Percentiles rank a stretch among this genome's conserved stretches.
Evolutionary conservation across 2,113 vertebrate genomes (phyloP).

Genomic region (Okapia johnstoni): DNA sequence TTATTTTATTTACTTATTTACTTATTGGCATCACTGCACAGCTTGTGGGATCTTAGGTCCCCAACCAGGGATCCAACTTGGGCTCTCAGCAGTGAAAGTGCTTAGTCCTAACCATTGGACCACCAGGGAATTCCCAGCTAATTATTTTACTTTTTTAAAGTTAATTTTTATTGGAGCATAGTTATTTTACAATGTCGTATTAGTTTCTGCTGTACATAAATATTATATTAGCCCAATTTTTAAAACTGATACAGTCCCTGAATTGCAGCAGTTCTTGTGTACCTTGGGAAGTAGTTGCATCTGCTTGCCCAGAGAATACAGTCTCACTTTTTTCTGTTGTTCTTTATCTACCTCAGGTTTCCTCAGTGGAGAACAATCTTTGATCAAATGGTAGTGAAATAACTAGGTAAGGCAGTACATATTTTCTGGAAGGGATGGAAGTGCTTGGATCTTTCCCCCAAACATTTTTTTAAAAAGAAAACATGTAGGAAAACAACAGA

Average conservation of each 20-base stretch:
- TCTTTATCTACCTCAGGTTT: background rate
- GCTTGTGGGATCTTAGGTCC: background rate
- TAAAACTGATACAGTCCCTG: background rate
- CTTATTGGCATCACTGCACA: background rate
- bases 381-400: background rate
- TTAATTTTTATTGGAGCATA: background rate
- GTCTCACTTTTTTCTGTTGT: background rate
- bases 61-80: background rate
- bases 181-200: background rate
- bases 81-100: background rate
- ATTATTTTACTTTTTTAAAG: background rate
- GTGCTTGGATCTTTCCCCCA: background rate
- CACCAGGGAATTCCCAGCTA: background rate
- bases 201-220: background rate
- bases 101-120: background rate
- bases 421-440: background rate
- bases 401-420: background rate
- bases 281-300: background rate
- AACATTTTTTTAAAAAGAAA: background rate
- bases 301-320: background rate
- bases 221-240: background rate
- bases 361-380: background rate
- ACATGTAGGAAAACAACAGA: background rate
- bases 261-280: background rate
- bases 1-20: background rate